phyloP scores from a whole-genome alignment of 2,113 vertebrate genomes.

The Melanerpes aurifrons region DNA sequence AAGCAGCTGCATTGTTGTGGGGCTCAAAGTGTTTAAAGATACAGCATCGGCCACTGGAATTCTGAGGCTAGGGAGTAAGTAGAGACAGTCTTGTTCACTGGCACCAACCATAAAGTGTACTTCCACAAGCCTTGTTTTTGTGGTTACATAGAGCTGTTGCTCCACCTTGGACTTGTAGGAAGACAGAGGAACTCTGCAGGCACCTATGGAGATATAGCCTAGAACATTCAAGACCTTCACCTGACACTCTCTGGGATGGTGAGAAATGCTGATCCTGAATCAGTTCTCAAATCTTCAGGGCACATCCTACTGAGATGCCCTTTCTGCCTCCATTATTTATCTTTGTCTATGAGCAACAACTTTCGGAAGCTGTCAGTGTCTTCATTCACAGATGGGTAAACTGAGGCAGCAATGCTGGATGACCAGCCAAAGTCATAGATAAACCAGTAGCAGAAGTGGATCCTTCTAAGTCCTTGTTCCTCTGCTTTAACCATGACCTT shows the following conservation, averaged over 20 bases:
- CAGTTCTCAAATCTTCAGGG: background rate
- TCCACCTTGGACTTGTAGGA: background rate
- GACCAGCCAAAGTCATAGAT: background rate
- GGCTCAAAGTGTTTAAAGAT: background rate
- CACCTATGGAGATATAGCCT: background rate
- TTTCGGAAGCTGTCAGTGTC: background rate
- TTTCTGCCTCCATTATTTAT: background rate
- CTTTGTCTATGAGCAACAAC: background rate
- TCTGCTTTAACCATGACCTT: background rate
- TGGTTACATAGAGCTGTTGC: background rate
- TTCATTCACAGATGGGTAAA: background rate
- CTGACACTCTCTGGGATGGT: rapidly evolving
- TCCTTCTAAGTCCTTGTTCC: background rate
- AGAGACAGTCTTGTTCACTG: background rate
- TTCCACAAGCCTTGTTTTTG: background rate
- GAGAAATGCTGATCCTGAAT: background rate
- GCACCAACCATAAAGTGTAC: rapidly evolving
- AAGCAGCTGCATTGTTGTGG: rapidly evolving
- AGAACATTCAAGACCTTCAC: rapidly evolving
- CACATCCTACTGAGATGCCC: background rate
- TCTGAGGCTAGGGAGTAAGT: rapidly evolving
- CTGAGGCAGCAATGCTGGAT: background rate
- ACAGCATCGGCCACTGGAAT: background rate
- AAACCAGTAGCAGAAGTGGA: background rate
- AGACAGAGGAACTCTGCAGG: background rate